A percentile compares a stretch with the other conserved stretches of the same genome.
phyloP scores from a whole-genome alignment of 1,140 invertebrate genomes.

The Drosophila murphyi region DNA sequence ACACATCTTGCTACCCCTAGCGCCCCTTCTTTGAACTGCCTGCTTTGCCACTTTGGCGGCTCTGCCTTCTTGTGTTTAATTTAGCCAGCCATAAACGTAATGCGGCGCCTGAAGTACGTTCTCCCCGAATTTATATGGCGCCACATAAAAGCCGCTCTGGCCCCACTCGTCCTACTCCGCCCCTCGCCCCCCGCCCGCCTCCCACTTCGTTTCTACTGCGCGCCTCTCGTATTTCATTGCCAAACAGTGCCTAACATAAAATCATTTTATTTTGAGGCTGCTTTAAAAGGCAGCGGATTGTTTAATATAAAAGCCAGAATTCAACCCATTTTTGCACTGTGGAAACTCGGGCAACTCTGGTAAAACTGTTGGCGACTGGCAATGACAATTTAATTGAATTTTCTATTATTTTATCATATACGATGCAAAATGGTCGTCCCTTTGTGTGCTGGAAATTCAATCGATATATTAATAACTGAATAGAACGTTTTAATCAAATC shows the following conservation, averaged over 20 bases:
- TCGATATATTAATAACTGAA: no score
- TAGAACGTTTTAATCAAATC: neutral
- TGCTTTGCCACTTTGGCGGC: constrained; percentile 45
- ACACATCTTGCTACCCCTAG: neutral
- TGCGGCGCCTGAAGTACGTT: constrained; percentile 74
- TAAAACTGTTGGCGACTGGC: constrained; percentile 2
- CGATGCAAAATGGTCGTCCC: neutral
- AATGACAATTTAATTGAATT: constrained; percentile 32
- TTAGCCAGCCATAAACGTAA: constrained; percentile 80
- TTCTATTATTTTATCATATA: constrained; percentile 7
- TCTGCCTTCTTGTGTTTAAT: constrained; percentile 78
- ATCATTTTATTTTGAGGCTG: constrained; percentile 64
- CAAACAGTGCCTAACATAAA: constrained; percentile 66
- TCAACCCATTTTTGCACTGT: constrained; percentile 51
- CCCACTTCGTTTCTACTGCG: neutral
- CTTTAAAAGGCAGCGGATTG: constrained; percentile 68
- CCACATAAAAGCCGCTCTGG: constrained; percentile 60
- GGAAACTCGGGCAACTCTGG: constrained; percentile 34
- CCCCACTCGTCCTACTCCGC: neutral
- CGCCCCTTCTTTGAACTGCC: constrained; percentile 8
- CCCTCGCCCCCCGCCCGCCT: constrained; percentile 3
- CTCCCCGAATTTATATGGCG: constrained; percentile 77
- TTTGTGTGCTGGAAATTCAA: no score
- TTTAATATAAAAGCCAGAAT: constrained; percentile 41
- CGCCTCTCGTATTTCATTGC: constrained; percentile 60